Evolutionary conservation across 1,140 invertebrate genomes (phyloP), one percentile per base, ranked within the genome.

Genomic region (Scylla paramamosain): DNA sequence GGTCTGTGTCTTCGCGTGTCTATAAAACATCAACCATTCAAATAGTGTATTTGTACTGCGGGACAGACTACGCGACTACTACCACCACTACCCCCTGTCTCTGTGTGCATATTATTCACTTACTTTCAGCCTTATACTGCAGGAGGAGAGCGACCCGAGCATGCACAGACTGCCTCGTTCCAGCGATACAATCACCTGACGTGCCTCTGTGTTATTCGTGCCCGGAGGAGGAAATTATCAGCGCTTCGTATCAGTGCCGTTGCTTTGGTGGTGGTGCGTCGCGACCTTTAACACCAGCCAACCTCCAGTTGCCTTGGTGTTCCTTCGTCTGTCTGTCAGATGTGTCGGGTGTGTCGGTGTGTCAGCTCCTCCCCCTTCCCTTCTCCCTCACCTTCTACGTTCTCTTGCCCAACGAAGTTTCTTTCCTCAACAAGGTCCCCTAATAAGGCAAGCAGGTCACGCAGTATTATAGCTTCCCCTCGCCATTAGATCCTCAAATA

Each of bases 151-250:
- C 25, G 67, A 25, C 67, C 25, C n/a, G 52, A 14, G 39, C 39
- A 39, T 59, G 52, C n/a, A 12, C 20, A 25, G 67, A 77, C 25
- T n/a, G 20, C 67, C 16, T 77, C 25, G 52, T 59, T 59, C 52
- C 52, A 59, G 52, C 52, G 52, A 59, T 59, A 59, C 52, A 59
- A 59, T 59, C 52, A 59, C 16, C 16, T n/a, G 25, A 77, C 67
- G 67, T 77, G 67, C 67, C 67, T 77, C 67, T 77, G 67, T 77
- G 67, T n/a, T 77, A 77, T 77, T 77, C 67, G 67, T 77, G 67
- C 67, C 67, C 67, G 67, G 20, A 77, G 67, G 67, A 77, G 67
- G 67, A 77, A 77, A 77, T 77, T 77, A 77, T 77, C 67, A 77
- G 67, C 67, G 67, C 67, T 20, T 77, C 67, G 67, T 77, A 77